phyloP scores from a whole-genome alignment of 2,113 vertebrate species.

The Malurus melanocephalus region DNA sequence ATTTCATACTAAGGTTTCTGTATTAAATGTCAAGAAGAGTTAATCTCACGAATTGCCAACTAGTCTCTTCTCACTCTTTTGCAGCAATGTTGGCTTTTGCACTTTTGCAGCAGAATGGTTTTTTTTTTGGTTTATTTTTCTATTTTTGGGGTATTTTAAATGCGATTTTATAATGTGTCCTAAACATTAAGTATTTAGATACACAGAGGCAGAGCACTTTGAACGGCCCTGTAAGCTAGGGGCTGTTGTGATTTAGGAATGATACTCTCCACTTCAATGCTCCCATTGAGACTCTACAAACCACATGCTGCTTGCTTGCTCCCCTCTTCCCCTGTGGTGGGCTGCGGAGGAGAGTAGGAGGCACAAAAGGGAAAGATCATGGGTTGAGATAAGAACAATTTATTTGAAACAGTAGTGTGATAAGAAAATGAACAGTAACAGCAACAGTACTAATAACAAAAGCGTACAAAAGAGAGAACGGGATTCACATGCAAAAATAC shows the following conservation, averaged over 20 bases:
- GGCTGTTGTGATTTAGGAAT: neutral
- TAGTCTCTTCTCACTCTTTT: neutral
- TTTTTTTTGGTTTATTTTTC: neutral
- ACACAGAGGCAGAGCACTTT: neutral
- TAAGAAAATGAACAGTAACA: neutral
- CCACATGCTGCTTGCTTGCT: neutral
- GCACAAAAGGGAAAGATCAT: neutral
- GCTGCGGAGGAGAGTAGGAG: neutral
- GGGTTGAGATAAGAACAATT: neutral
- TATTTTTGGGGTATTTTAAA: neutral
- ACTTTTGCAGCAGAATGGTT: neutral
- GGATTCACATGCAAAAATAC: neutral
- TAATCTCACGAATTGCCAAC: neutral
- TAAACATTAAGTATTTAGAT: neutral
- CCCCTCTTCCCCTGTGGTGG: rapidly evolving
- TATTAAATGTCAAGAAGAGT: neutral
- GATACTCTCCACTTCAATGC: neutral
- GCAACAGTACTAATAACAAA: neutral
- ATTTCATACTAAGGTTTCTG: neutral
- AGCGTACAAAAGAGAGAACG: neutral
- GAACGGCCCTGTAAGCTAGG: neutral
- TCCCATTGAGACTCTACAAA: neutral
- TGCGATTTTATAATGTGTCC: neutral
- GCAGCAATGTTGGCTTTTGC: neutral
- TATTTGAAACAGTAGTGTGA: neutral